Evolutionary conservation across 1,140 invertebrate species (phyloP), one percentile per base, ranked within the genome.

Genomic region (Zophobas morio): DNA sequence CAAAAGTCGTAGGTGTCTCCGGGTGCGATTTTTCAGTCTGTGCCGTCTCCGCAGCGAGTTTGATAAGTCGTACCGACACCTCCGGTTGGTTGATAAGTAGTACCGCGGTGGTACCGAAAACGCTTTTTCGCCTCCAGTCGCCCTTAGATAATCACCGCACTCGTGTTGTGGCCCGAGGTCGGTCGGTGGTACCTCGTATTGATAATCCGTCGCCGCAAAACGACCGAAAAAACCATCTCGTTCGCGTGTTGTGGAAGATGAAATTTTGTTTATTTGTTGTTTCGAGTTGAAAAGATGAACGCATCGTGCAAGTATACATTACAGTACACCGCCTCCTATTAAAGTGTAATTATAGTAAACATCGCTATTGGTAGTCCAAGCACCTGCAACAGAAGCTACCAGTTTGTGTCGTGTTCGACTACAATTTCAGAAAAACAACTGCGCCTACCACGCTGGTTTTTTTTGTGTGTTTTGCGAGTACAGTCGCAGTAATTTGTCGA

Each of bases 341-440:
- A 77, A 77, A 77, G 70, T 77, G 66, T 77, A 77, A 77, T 77
- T 77, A 77, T 77, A 77, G 76, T 77, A 77, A 77, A 77, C 76
- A 77, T 72, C 53, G 70, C 76, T 72, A 77, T 77, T 77, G 76
- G 76, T 77, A 77, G 76, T 74, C 76, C 51, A 49, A 71, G 70
- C 76, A 77, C 70, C 76, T 77, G 76, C 76, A 77, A 49, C 76
- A 77, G 76, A 70, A 77, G 76, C 76, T 72, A 76, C 75, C 75
- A 76, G 75, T 76, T 73, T 74, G 51, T 74, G 72, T 77, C 76
- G 76, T 77, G 76, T 77, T 71, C 74, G 66, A 63, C 57, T 76
- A 70, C 63, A 76, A 76, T 76, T 76, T 76, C 66, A 70, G 60
- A 76, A 76, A 76, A 76, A 70, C 74, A 70, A 51, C 74, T 76